Evolutionary conservation across 2,113 vertebrate species (phyloP).

Genomic region (Malurus alboscapulatus): DNA sequence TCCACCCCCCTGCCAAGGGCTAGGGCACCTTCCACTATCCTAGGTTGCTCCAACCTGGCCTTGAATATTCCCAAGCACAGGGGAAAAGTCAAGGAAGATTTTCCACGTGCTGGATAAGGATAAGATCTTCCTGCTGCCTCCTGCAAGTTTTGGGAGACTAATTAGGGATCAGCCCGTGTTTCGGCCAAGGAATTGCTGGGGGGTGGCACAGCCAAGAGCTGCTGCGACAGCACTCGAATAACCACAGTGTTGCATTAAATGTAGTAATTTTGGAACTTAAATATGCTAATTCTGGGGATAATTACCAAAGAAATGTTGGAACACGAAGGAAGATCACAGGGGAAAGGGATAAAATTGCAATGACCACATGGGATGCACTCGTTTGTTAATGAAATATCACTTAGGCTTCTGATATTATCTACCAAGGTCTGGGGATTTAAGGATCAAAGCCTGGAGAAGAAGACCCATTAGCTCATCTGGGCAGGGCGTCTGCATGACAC

Average conservation of each 20-base stretch:
- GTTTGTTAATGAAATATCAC: background rate
- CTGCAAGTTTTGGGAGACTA: background rate
- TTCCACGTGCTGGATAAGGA: background rate
- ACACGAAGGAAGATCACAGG: background rate
- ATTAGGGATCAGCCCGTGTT: background rate
- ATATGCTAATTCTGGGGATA: conserved; percentile 8
- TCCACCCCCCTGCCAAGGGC: background rate
- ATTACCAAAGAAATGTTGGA: background rate
- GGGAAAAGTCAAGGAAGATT: background rate
- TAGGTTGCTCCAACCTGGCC: background rate
- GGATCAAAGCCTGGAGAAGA: background rate
- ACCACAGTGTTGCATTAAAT: background rate
- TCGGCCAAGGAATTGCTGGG: background rate
- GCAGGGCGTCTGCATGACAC: background rate
- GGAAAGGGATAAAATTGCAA: background rate
- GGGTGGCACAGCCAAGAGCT: background rate
- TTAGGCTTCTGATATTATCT: background rate
- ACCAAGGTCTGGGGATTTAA: background rate
- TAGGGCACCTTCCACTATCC: background rate
- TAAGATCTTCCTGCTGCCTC: background rate
- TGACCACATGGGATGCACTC: background rate
- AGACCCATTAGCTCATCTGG: background rate
- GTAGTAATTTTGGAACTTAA: background rate
- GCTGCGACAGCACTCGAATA: background rate
- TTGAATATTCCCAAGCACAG: background rate